Evolutionary conservation across 2,797 vertebrate species (phyloP), one percentile per base, ranked within the genome.

Genomic region (Falco cherrug): DNA sequence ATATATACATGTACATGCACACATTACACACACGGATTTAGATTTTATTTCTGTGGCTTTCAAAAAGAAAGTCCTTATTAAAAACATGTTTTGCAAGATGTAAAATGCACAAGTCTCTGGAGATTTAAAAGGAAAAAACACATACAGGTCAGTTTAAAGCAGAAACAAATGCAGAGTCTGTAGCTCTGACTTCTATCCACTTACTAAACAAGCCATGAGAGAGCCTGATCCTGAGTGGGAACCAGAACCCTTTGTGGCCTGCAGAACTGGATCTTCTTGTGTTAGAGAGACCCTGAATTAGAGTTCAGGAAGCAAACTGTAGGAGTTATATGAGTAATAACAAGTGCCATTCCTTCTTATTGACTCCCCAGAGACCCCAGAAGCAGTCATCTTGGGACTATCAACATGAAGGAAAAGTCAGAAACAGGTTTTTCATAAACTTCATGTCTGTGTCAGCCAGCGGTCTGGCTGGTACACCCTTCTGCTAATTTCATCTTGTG

Each of bases 1-100:
- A 29, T 15, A 1, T 14, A 3, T 4, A 37, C 6, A 25, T 39
- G 54, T 0, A 29, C 20, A 8, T 2, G n/a, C 35, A 77, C 3
- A 1, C 54, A 26, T 16, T 10, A 25, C 21, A 80, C 35, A 21
- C 16, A 59, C 29, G 35, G 22, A 31, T 2, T 22, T 31, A 57
- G 5, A 22, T 37, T 59, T 56, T 48, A 70, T 31, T 69, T 47
- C 65, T 31, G 10, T 20, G 48, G 70, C 78, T 87, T 78, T 92
- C 70, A 56, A 33, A 56, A 47, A 56, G 26, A 53, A 75, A 81
- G 39, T 28, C 63, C 73, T 71, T 73, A 81, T 17, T 64, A 67
- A 63, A 92, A 94, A 20, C 33, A 8, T 2, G 9, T 24, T 90
- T n/a, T 76, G 35, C 43, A 56, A 79, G 87, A 79, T 50, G 35